These are phyloP conservation scores for Clarias batrachus DNA, from an alignment of 2,113 vertebrate genomes.

Conservation along the genomic window DNA sequence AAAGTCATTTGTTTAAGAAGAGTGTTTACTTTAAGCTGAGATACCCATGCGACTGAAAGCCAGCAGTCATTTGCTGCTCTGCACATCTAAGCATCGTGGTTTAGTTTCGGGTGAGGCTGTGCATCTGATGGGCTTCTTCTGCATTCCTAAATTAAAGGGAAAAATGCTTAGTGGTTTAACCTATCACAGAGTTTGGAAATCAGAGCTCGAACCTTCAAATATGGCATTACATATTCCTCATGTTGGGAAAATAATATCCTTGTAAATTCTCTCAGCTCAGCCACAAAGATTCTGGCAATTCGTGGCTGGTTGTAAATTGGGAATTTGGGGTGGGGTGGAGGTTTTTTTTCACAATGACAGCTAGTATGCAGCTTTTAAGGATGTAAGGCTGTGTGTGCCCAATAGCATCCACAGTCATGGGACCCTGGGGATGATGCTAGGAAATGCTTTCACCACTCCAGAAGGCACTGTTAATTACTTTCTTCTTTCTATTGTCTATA, in stretches of 20 bases:
- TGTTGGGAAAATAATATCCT: slow-evolving; percentile 66
- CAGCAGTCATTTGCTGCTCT: neutral
- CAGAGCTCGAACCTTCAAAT: slow-evolving; percentile 34
- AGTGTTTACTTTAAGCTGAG: neutral
- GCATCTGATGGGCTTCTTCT: slow-evolving; percentile 6
- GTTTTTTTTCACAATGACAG: slow-evolving; percentile 44
- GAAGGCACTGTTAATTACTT: no score
- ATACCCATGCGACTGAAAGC: no score
- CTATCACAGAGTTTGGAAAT: slow-evolving; percentile 14
- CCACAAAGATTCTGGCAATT: slow-evolving; percentile 59
- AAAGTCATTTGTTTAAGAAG: neutral
- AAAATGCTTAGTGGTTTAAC: neutral
- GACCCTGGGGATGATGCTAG: neutral
- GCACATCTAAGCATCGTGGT: neutral
- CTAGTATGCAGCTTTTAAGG: slow-evolving; percentile 19
- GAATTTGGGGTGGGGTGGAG: slow-evolving; percentile 54
- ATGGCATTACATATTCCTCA: slow-evolving; percentile 47
- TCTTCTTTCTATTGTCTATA: neutral
- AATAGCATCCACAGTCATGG: slow-evolving; percentile 10
- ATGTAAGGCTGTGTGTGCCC: neutral
- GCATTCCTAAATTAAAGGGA: neutral
- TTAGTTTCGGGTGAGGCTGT: neutral
- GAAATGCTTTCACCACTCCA: neutral
- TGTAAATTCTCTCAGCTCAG: slow-evolving; percentile 63
- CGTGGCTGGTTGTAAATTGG: slow-evolving; percentile 57